Evolutionary conservation across 2,113 vertebrate species (phyloP).

Genomic region (Cyprinodon brontotheroides): DNA sequence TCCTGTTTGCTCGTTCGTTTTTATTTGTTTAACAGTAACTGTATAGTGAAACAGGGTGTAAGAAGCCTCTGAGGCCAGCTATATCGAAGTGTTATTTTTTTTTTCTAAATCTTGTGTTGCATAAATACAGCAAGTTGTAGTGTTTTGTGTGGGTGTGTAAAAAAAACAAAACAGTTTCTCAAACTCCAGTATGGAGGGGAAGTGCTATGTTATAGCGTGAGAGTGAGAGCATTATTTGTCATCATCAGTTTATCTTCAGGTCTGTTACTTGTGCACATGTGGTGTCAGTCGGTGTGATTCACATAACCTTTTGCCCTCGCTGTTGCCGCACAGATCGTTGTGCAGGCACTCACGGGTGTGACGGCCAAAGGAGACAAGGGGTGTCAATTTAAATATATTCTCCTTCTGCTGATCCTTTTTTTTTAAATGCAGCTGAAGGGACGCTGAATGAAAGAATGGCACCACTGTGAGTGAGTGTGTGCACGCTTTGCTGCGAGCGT

Average conservation of each 20-base stretch:
- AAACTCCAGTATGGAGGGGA: constrained; percentile 28
- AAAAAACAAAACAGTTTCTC: constrained; percentile 19
- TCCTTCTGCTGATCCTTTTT: constrained; percentile 49
- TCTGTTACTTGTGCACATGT: constrained; percentile 18
- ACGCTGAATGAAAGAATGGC: constrained; percentile 64
- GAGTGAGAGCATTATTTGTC: constrained; percentile 33
- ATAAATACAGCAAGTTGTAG: constrained; percentile 36
- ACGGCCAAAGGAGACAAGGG: constrained; percentile 45
- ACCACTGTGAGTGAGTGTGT: constrained; percentile 51
- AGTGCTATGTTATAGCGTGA: constrained; percentile 10
- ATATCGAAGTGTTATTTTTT: constrained; percentile 13
- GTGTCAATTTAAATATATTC: constrained; percentile 65
- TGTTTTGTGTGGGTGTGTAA: constrained; percentile 34
- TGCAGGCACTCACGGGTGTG: constrained; percentile 41
- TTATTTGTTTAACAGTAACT: constrained; percentile 47
- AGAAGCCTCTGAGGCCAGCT: constrained; percentile 8
- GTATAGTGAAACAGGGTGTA: constrained; percentile 26
- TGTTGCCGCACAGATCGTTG: constrained; percentile 18
- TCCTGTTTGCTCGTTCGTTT: constrained; percentile 29
- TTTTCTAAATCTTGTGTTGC: constrained; percentile 9
- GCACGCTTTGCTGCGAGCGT: constrained; percentile 21
- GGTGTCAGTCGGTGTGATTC: constrained; percentile 29
- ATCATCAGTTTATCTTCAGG: constrained; percentile 15
- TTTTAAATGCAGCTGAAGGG: constrained; percentile 51
- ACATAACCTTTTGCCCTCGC: constrained; percentile 30